These are phyloP conservation scores for Hyaena hyaena DNA, from an alignment of 2,113 vertebrate genomes.

Conservation along the genomic window DNA sequence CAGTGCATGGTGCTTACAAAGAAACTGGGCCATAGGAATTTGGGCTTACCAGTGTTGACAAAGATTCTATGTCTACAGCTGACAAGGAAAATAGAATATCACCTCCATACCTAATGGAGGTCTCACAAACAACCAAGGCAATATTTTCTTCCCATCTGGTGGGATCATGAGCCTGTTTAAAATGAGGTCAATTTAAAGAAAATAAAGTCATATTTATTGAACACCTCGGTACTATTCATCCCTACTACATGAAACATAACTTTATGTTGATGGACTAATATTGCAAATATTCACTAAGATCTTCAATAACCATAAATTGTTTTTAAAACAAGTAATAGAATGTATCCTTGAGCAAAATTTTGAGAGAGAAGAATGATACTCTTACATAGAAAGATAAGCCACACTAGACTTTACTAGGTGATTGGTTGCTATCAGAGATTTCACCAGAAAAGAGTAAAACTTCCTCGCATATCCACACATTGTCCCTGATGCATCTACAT, in stretches of 20 bases:
- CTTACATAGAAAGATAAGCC: neutral
- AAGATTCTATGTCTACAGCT: neutral
- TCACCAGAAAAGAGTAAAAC: neutral
- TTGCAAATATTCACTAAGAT: neutral
- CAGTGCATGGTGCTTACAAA: accelerated
- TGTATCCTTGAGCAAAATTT: neutral
- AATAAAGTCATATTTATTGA: neutral
- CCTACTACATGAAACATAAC: neutral
- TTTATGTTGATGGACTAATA: neutral
- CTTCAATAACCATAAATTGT: neutral
- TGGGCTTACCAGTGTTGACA: neutral
- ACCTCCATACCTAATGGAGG: neutral
- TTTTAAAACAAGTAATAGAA: neutral
- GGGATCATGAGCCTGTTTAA: neutral
- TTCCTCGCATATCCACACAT: neutral
- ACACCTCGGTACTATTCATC: neutral
- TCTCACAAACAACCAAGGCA: neutral
- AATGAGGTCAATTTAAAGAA: neutral
- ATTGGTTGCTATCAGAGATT: neutral
- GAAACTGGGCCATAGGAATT: accelerated
- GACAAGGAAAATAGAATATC: neutral
- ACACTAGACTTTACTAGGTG: neutral
- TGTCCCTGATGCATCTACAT: neutral
- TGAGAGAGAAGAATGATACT: neutral
- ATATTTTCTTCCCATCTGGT: neutral